A percentile compares a stretch with the other conserved stretches of the same genome.
Evolutionary conservation across 2,888 invertebrate genomes (phyloP).

Genomic region (Conistra vaccinii): DNA sequence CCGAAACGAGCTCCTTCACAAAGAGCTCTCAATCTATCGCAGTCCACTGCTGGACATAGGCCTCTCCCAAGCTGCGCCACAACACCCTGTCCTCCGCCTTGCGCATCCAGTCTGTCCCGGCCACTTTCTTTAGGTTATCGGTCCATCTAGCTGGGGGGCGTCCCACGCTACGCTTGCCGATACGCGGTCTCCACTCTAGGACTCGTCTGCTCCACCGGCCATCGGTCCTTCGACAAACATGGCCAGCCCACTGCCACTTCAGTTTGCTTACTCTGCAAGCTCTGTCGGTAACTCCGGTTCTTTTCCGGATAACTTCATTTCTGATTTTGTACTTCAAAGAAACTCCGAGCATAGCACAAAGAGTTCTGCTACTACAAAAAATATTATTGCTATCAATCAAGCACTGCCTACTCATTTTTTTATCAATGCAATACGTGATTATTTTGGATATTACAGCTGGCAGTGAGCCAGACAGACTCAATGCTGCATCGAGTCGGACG

Average conservation of each 20-base stretch:
- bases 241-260: background rate
- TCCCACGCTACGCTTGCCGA: background rate
- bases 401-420: constrained; percentile 3
- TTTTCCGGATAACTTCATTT: background rate
- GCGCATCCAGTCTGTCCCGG: background rate
- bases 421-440: constrained; percentile 34
- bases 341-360: background rate
- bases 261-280: background rate
- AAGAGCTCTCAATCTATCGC: background rate
- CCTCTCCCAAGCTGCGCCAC: background rate
- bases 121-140: background rate
- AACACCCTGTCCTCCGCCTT: background rate
- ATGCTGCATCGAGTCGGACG: background rate
- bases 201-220: background rate
- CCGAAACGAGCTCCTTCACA: background rate
- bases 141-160: background rate
- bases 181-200: background rate
- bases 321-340: background rate
- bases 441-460: constrained; percentile 34
- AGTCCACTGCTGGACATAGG: background rate
- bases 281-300: background rate
- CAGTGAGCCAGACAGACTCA: constrained; percentile 20
- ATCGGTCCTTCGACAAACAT: background rate
- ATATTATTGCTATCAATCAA: constrained; percentile 11
- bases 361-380: background rate